Base-by-base conservation (phyloP, 2,113 vertebrate genomes). In the Neodon shergylaensis region DNA sequence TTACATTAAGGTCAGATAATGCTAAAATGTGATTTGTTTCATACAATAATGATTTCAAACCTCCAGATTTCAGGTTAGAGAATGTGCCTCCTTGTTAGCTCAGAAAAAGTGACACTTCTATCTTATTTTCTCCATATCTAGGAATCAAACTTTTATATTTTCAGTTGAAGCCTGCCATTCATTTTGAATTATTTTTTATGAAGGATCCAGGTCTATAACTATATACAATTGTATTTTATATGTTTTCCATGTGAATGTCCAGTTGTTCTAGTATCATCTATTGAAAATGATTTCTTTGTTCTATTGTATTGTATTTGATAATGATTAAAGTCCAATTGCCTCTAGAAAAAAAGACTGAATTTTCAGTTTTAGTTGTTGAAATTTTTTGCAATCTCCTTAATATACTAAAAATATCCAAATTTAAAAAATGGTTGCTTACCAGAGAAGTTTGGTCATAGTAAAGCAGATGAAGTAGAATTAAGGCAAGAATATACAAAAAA, bases 371-470 rank as follows among this genome's bases (percentile, higher is more conserved):
- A 49, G 49, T 49, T 49, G 49, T 49, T 49, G 49, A 49, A 49
- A 49, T 49, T 49, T 47, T 47, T 47, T 49, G 49, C 2, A 11
- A 49, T 49, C 8, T 49, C 49, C 49, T 49, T 49, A 47, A 79
- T 33, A 78, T 89, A 77, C 42, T 89, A 85, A 49, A 92, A 92
- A 94, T 33, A 77, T 65, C 26, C 52, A 70, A 89, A 58, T 91
- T 14, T 88, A 85, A 94, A 81, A 33, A 39, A 70, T 17, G 81
- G 66, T 33, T 76, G 58, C 36, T 39, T 95, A 31, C 33, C 7
- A 61, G 28, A 87, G 47, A 31, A 70, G 7, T 72, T 87, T 31
- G 42, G 49, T 49, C n/a, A 31, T 79, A 72, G 17, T 12, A 0
- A 16, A 36, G 52, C 44, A 91, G 91, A 44, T 88, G 49, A 87